phyloP scores from a whole-genome alignment of 1,140 invertebrate genomes.

The Chelonus insularis region DNA sequence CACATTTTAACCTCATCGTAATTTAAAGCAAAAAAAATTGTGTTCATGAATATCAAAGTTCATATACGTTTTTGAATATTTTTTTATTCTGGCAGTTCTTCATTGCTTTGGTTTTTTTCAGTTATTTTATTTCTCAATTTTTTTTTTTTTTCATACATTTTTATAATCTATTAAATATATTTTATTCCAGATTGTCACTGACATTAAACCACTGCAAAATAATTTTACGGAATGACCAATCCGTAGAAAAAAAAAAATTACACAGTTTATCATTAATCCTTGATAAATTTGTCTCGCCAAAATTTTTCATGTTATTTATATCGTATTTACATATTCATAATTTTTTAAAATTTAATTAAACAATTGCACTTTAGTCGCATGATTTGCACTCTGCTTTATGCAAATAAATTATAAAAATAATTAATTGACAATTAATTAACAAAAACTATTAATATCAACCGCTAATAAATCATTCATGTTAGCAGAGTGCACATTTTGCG shows the following conservation, averaged over 20 bases:
- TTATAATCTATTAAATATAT: slow-evolving; percentile 52
- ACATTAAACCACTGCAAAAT: slow-evolving; percentile 38
- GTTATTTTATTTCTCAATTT: too few relatives aligned
- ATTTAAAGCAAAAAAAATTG: background rate
- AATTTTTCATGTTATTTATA: too few relatives aligned
- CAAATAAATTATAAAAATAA: slow-evolving; percentile 11
- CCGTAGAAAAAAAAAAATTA: too few relatives aligned
- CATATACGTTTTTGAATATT: too few relatives aligned
- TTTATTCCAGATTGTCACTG: slow-evolving; percentile 60
- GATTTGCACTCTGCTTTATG: slow-evolving; percentile 40
- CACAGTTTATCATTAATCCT: too few relatives aligned
- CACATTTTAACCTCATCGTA: background rate
- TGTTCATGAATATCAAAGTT: background rate
- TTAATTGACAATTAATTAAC: slow-evolving; percentile 5
- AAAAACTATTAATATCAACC: slow-evolving; percentile 5
- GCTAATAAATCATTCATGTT: slow-evolving; percentile 18
- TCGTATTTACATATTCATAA: too few relatives aligned
- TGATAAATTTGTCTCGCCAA: too few relatives aligned
- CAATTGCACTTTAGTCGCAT: slow-evolving; percentile 38
- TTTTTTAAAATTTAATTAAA: slow-evolving; percentile 29
- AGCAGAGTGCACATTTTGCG: slow-evolving; percentile 45
- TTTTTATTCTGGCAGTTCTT: too few relatives aligned
- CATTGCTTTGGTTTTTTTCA: too few relatives aligned
- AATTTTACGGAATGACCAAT: too few relatives aligned
- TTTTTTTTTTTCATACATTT: slow-evolving; percentile 53